Conservation (phyloP, 1,140 invertebrate species). For the Diuraphis noxia region DNA sequence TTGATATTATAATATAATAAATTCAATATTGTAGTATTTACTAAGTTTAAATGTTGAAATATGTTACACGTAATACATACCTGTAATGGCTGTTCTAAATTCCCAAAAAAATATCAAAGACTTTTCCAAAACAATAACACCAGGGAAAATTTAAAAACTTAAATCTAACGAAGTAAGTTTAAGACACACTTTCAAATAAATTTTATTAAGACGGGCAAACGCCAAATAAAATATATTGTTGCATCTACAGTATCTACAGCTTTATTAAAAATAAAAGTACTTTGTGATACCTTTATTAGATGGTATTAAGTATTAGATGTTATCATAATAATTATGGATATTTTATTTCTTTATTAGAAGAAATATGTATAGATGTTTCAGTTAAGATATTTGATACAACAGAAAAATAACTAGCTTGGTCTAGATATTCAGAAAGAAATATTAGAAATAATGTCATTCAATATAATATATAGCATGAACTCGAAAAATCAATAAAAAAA, state of each 20-base stretch:
- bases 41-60: too few relatives aligned
- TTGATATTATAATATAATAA: too few relatives aligned
- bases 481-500: neutral
- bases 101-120: too few relatives aligned
- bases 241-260: neutral
- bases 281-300: neutral
- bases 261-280: neutral
- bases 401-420: neutral
- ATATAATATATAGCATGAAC: neutral
- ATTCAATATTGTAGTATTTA: too few relatives aligned
- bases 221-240: too few relatives aligned
- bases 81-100: too few relatives aligned
- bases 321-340: neutral
- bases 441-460: slow-evolving; percentile 7
- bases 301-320: neutral
- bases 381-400: neutral
- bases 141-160: too few relatives aligned
- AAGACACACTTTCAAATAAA: neutral
- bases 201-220: too few relatives aligned
- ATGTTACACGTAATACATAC: too few relatives aligned
- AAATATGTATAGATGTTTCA: neutral
- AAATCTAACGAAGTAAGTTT: too few relatives aligned
- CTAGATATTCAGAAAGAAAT: neutral
- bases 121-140: too few relatives aligned
- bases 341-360: slow-evolving; percentile 2